A percentile compares a stretch with the other conserved stretches of the same genome.
Conservation (phyloP, 2,113 vertebrate genomes). For the Notarius lentiginosus region DNA sequence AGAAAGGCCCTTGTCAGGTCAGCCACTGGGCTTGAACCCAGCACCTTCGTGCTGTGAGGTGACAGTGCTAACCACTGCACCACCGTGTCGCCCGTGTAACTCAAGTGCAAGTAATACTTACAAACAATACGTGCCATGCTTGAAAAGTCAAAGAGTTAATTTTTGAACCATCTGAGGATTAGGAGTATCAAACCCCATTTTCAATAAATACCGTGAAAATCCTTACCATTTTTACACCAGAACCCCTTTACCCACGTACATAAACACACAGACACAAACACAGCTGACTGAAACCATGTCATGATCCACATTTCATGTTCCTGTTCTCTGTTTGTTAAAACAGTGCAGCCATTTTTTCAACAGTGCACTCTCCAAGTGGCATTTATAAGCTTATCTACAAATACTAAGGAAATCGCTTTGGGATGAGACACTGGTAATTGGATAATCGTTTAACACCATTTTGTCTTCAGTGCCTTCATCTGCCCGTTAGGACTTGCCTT, state of each 20-base stretch:
- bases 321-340: background rate
- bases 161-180: background rate
- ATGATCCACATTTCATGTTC: background rate
- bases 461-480: conserved; percentile 11
- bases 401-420: conserved; percentile 17
- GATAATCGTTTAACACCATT: conserved; percentile 54
- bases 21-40: no score
- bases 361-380: background rate
- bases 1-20: no score
- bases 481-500: conserved; percentile 37
- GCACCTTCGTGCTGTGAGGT: no score
- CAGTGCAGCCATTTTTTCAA: background rate
- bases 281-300: background rate
- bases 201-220: conserved; percentile 9
- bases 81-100: background rate
- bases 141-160: background rate
- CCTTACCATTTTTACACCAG: background rate
- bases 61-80: no score
- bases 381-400: background rate
- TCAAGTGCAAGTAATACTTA: background rate
- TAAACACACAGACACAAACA: background rate
- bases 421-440: conserved; percentile 53
- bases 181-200: background rate
- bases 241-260: background rate
- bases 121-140: background rate